Evolutionary conservation across 1,140 invertebrate species (phyloP).

Genomic region (Drosophila seguyi): DNA sequence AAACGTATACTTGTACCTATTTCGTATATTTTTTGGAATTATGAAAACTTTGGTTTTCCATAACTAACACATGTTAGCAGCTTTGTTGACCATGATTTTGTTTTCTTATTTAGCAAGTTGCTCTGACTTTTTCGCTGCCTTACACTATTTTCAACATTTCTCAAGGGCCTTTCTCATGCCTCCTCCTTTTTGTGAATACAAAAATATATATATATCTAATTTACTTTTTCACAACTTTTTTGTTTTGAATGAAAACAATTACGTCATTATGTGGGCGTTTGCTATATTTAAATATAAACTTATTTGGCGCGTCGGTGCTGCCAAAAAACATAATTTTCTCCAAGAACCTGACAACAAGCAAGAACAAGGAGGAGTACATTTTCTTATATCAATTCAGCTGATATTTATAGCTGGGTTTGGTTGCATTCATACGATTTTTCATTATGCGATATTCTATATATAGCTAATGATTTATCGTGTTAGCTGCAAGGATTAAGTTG

Average conservation of each 20-base stretch:
- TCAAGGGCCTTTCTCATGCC: slow-evolving; percentile 43
- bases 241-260: slow-evolving; percentile 70
- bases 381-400: slow-evolving; percentile 23
- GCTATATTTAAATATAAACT: slow-evolving; percentile 57
- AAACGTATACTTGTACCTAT: slow-evolving; percentile 24
- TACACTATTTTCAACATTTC: slow-evolving; percentile 33
- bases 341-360: slow-evolving; percentile 24
- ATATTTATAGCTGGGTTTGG: slow-evolving; percentile 27
- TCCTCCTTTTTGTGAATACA: slow-evolving; percentile 6
- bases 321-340: slow-evolving; percentile 42
- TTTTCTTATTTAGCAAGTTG: slow-evolving; percentile 69
- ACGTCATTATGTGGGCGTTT: slow-evolving; percentile 68
- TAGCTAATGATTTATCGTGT: neutral
- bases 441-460: neutral
- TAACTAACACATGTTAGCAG: slow-evolving; percentile 47
- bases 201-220: slow-evolving; percentile 26
- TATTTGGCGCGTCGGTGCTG: slow-evolving; percentile 3
- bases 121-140: slow-evolving; percentile 39
- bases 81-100: slow-evolving; percentile 65
- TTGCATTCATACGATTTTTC: slow-evolving; percentile 2
- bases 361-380: slow-evolving; percentile 4
- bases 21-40: slow-evolving; percentile 64
- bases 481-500: neutral
- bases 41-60: slow-evolving; percentile 68
- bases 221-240: slow-evolving; percentile 25